phyloP scores from a whole-genome alignment of 2,797 vertebrate genomes.

The Lycodopsis pacificus region DNA sequence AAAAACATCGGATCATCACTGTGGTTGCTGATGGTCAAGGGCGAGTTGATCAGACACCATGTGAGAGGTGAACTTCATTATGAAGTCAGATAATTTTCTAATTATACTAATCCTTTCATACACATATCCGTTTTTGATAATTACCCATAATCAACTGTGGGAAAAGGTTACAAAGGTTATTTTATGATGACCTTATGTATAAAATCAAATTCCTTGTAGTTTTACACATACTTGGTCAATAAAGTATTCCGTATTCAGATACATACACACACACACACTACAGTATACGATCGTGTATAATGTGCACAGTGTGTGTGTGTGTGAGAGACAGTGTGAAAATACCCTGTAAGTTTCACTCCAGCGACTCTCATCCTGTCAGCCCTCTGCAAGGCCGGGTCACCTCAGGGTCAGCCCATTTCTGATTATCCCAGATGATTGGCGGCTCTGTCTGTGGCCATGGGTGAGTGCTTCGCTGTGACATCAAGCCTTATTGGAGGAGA shows the following conservation, averaged over 20 bases:
- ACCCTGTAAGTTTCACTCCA: slow-evolving; percentile 64
- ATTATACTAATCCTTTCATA: neutral
- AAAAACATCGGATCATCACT: slow-evolving; percentile 34
- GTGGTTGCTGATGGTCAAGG: slow-evolving; percentile 32
- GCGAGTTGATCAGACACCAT: slow-evolving; percentile 9
- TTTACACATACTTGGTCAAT: neutral
- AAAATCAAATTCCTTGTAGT: neutral
- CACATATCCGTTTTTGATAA: neutral
- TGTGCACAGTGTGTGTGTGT: slow-evolving; percentile 8
- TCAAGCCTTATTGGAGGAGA: slow-evolving; percentile 77
- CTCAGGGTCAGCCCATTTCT: slow-evolving; percentile 72
- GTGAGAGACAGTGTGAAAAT: slow-evolving; percentile 45
- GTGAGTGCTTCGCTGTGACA: slow-evolving; percentile 67
- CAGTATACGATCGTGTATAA: neutral
- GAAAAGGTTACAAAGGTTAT: neutral
- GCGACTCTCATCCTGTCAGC: slow-evolving; percentile 57
- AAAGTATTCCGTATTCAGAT: neutral
- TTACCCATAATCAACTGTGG: neutral
- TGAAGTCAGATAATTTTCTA: neutral
- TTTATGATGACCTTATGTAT: neutral
- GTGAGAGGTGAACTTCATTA: neutral
- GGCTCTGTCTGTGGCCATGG: slow-evolving; percentile 69
- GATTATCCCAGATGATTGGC: slow-evolving; percentile 82
- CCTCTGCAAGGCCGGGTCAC: slow-evolving; percentile 69
- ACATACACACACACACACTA: neutral